Evolutionary conservation across 2,888 invertebrate genomes (phyloP).

Genomic region (Chalcosyrphus nemorum): DNA sequence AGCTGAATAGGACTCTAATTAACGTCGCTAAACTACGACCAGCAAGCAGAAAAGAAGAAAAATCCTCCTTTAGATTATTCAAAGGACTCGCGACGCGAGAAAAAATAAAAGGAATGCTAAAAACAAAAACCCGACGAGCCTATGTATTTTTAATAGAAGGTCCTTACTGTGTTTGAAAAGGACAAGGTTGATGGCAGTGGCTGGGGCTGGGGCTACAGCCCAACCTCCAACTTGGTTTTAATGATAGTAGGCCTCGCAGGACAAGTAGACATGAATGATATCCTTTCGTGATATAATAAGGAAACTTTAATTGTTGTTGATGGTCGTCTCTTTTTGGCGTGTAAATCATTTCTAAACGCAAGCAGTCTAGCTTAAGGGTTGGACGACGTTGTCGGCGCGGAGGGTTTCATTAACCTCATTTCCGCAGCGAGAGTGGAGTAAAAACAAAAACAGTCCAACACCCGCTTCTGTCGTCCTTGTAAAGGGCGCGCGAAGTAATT

Average conservation of each 20-base stretch:
- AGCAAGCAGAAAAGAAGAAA: not conserved
- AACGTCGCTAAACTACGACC: not conserved
- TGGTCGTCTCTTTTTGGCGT: not conserved
- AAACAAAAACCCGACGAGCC: constrained; percentile 23
- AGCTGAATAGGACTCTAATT: constrained; percentile 29
- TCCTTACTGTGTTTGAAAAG: not conserved
- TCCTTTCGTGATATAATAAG: constrained; percentile 9
- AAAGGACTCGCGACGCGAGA: not conserved
- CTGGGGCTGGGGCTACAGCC: too few relatives aligned
- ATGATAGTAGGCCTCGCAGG: not conserved
- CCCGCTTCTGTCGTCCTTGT: too few relatives aligned
- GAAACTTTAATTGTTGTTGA: constrained; percentile 37
- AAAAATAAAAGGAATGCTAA: too few relatives aligned
- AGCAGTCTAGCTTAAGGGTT: not conserved
- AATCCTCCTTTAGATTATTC: constrained; percentile 19
- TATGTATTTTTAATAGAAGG: constrained; percentile 9
- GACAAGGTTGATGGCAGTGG: not conserved
- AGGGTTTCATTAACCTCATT: not conserved
- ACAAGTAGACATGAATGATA: constrained; percentile 14
- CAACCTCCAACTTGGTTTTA: constrained; percentile 3
- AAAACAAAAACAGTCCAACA: not conserved
- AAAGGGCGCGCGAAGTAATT: not conserved
- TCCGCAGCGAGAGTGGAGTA: not conserved
- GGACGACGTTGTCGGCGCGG: too few relatives aligned
- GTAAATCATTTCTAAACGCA: not conserved